Evolutionary conservation across 2,888 invertebrate species (phyloP), one percentile per base, ranked within the genome.

Genomic region (Ormyrus nitidulus): DNA sequence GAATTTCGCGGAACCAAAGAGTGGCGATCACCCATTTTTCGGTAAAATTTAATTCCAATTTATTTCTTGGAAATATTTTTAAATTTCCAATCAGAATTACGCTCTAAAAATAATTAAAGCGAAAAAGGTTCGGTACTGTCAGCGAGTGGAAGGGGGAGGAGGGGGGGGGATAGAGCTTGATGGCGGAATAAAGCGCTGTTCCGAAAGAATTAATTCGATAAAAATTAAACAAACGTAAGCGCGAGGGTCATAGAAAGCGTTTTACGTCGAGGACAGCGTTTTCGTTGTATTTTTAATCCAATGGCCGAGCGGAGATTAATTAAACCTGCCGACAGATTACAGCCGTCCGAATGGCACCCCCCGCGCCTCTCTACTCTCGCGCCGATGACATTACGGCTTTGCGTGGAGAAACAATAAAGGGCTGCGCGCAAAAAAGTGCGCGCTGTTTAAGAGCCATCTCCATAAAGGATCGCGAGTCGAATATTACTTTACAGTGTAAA

Each of bases 311-410:
- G 78, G 85, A 87, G 87, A 89, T 89, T 89, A 89, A 89, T 89
- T 89, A 89, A 88, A 89, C 86, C 85, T 83, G 83, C 82, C 85
- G 86, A 87, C 86, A 86, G 87, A 88, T 89, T 87, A 88, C 86
- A 86, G 83, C 83, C 85, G 84, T 85, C 84, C 85, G 81, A 84
- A 69, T 71, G 34, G 81, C 83, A 82, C 59, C 77, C 34, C 66
- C 80, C 82, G 78, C 83, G 79, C 78, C 76, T 79, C 72, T 81
- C 59, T 77, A 76, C 71, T 81, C 82, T 75, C 73, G 62, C 79
- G 83, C 82, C 85, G 84, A 87, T 88, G 87, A 87, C 85, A 84
- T 87, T 86, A 86, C 86, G 86, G 87, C 85, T 89, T 89, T 87
- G 85, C 85, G 86, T 84, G 82, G 76, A 9, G 83, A 83, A 84